phyloP scores from a whole-genome alignment of 2,113 vertebrate genomes.

The Sminthopsis crassicaudata region DNA sequence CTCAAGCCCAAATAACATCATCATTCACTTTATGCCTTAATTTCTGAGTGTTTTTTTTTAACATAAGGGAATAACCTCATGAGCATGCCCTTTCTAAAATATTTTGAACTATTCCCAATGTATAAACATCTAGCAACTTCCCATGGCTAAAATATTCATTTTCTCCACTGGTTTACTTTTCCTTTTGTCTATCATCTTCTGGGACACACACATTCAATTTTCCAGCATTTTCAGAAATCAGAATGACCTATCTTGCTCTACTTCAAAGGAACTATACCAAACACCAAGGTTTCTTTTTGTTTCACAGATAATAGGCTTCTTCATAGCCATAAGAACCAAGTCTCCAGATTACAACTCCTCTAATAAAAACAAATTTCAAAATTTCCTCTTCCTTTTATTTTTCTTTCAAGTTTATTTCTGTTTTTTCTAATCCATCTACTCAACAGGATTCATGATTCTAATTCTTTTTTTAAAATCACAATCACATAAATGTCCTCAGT shows the following conservation, averaged over 20 bases:
- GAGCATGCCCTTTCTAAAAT: slow-evolving; percentile 44
- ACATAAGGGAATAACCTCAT: slow-evolving; percentile 51
- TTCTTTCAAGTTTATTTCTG: not conserved
- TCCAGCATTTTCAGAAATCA: slow-evolving; percentile 46
- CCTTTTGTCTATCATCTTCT: slow-evolving; percentile 23
- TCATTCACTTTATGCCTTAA: slow-evolving; percentile 43
- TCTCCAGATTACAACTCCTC: not conserved
- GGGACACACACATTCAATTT: slow-evolving; percentile 33
- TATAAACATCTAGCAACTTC: slow-evolving; percentile 45
- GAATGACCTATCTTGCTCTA: slow-evolving; percentile 41
- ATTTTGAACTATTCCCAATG: slow-evolving; percentile 1
- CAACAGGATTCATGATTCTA: not conserved
- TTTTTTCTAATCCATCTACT: not conserved
- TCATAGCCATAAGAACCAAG: slow-evolving; percentile 32
- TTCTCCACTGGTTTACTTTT: slow-evolving; percentile 13
- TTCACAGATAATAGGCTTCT: slow-evolving; percentile 10
- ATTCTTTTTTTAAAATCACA: not conserved
- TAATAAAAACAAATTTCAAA: slow-evolving; percentile 28
- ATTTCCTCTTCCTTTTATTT: not conserved
- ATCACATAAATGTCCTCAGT: not conserved
- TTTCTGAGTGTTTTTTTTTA: slow-evolving; percentile 53
- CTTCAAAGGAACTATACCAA: slow-evolving; percentile 47
- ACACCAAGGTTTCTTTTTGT: slow-evolving; percentile 25
- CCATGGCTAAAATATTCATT: not conserved
- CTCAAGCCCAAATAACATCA: slow-evolving; percentile 62